Percentiles rank a stretch among this genome's conserved stretches.
phyloP scores from a whole-genome alignment of 2,797 vertebrate species.

The Remorina albescens region DNA sequence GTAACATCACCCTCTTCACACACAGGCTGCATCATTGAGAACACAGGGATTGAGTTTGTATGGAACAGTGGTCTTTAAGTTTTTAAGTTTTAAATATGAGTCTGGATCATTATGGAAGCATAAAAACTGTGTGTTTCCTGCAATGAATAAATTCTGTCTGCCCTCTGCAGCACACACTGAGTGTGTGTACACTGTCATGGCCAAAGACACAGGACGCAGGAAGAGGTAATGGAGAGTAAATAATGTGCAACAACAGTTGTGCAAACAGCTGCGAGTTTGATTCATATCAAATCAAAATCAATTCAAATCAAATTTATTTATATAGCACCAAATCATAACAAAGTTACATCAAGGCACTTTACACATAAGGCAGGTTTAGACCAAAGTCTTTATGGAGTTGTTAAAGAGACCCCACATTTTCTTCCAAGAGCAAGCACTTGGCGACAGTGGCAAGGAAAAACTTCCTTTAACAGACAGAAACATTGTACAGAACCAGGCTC shows the following conservation, averaged over 20 bases:
- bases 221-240: conserved; percentile 64
- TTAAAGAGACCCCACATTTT: too few species aligned
- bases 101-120: conserved; percentile 7
- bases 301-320: too few species aligned
- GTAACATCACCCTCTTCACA: background rate
- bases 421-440: too few species aligned
- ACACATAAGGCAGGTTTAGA: too few species aligned
- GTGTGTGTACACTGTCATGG: conserved; percentile 35
- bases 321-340: too few species aligned
- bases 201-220: conserved; percentile 47
- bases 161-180: conserved; percentile 18
- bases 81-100: conserved; percentile 14
- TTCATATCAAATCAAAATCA: too few species aligned
- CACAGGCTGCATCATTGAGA: background rate
- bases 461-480: too few species aligned
- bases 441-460: too few species aligned
- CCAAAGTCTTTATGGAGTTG: too few species aligned
- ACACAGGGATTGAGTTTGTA: background rate
- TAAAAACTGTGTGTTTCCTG: background rate
- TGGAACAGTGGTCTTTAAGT: background rate
- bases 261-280: conserved; percentile 62
- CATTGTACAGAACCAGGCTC: too few species aligned
- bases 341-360: too few species aligned
- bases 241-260: conserved; percentile 66
- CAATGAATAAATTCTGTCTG: conserved; percentile 7